Percentiles rank a stretch among this genome's conserved stretches.
phyloP scores from a whole-genome alignment of 2,888 invertebrate species.

The Synanthedon tipuliformis region DNA sequence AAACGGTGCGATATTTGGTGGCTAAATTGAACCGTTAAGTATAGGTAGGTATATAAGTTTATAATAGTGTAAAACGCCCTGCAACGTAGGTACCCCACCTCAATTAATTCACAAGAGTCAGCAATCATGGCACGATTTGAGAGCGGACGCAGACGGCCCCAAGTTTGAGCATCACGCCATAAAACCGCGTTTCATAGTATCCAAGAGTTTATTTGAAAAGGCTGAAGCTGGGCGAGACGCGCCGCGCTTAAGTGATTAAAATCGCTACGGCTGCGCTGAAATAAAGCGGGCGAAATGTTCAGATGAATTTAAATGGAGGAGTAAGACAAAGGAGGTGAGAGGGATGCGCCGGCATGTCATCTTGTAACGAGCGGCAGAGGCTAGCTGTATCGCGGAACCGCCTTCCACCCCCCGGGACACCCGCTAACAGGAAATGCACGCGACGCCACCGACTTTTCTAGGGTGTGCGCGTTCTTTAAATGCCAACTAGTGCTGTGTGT shows the following conservation, averaged over 20 bases:
- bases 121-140: neutral
- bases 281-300: conserved; percentile 49
- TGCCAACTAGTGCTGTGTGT: no score
- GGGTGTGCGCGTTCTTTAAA: no score
- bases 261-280: conserved; percentile 39
- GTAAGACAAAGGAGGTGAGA: conserved; percentile 32
- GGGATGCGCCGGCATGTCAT: conserved; percentile 27
- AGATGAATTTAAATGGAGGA: conserved; percentile 60
- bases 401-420: neutral
- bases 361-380: conserved; percentile 21
- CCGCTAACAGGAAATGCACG: neutral
- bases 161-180: conserved; percentile 1
- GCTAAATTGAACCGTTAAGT: no score
- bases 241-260: conserved; percentile 60
- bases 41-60: no score
- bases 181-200: conserved; percentile 9
- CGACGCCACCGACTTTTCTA: neutral
- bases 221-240: conserved; percentile 23
- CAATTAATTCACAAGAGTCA: neutral
- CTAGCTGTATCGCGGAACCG: neutral
- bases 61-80: neutral
- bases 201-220: conserved; percentile 13
- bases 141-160: neutral
- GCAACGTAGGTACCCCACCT: neutral
- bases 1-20: no score